Conservation (phyloP, 1,140 invertebrate species). For the Fopius arisanus region DNA sequence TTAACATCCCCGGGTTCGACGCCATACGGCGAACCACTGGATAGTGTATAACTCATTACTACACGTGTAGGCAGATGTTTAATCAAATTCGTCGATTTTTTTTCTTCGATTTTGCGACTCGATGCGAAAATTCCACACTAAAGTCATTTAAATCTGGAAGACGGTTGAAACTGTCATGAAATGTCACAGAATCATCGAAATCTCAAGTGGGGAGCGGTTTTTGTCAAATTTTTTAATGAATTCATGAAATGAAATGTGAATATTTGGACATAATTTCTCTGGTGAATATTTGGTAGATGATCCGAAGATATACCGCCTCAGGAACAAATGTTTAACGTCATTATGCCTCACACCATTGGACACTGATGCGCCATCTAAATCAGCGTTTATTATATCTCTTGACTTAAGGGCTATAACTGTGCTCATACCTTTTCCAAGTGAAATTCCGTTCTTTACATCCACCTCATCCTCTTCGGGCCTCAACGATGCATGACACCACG, state of each 20-base stretch:
- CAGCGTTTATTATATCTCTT: constrained; percentile 39
- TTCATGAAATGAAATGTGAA: neutral
- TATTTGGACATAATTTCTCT: constrained; percentile 5
- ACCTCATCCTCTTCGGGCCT: constrained; percentile 24
- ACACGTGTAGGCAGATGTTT: neutral
- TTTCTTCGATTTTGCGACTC: no score
- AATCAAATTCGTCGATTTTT: neutral
- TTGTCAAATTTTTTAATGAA: neutral
- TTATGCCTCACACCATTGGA: constrained; percentile 35
- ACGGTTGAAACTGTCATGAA: no score
- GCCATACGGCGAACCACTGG: neutral
- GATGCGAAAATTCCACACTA: no score
- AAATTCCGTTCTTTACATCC: constrained; percentile 13
- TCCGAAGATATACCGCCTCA: constrained; percentile 20
- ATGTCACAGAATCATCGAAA: no score
- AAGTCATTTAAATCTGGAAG: no score
- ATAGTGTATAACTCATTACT: neutral
- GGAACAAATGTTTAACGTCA: constrained; percentile 28
- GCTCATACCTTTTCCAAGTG: constrained; percentile 30
- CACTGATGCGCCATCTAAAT: constrained; percentile 43
- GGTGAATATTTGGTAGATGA: constrained; percentile 8
- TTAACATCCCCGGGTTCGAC: neutral
- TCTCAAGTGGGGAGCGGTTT: no score
- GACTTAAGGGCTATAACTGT: constrained; percentile 24
- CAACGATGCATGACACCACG: constrained; percentile 22